Conservation (phyloP, 1,140 invertebrate genomes). For the Euglossa dilemma region DNA sequence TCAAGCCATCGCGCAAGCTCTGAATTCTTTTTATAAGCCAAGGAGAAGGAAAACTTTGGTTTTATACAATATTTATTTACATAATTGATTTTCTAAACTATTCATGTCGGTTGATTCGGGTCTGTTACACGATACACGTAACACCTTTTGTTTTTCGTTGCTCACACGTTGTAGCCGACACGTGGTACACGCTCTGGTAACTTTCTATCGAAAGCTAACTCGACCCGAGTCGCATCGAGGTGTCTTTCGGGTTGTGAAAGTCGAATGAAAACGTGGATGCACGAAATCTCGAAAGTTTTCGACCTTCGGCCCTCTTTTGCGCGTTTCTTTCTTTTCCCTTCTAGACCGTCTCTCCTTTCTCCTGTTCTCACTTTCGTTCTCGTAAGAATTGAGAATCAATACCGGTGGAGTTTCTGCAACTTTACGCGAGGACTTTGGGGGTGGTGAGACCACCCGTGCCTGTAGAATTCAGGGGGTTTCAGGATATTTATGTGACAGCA, state of each 20-base stretch:
- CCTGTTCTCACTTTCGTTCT: slow-evolving; percentile 22
- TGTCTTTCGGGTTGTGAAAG: background rate
- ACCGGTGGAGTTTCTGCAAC: slow-evolving; percentile 71
- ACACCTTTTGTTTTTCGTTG: no score
- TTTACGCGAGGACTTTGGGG: slow-evolving; percentile 54
- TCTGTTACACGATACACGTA: no score
- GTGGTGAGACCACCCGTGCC: slow-evolving; percentile 46
- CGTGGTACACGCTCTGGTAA: no score
- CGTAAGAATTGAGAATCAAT: slow-evolving; percentile 74
- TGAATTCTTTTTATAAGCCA: no score
- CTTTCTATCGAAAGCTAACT: background rate
- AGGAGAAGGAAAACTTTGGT: no score
- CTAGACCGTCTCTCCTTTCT: background rate
- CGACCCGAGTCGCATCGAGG: background rate
- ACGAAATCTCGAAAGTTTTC: slow-evolving; percentile 42
- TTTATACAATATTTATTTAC: no score
- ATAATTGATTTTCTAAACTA: no score
- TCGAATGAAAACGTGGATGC: slow-evolving; percentile 5
- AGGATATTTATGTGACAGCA: slow-evolving; percentile 75
- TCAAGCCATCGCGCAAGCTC: no score
- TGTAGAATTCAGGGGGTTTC: slow-evolving; percentile 69
- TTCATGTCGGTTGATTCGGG: no score
- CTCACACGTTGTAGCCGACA: no score
- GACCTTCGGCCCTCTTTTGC: slow-evolving; percentile 2
- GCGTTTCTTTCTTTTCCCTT: background rate